These are phyloP conservation scores for Ginglymostoma cirratum DNA, from an alignment of 2,113 vertebrate genomes.

Conservation along the genomic window DNA sequence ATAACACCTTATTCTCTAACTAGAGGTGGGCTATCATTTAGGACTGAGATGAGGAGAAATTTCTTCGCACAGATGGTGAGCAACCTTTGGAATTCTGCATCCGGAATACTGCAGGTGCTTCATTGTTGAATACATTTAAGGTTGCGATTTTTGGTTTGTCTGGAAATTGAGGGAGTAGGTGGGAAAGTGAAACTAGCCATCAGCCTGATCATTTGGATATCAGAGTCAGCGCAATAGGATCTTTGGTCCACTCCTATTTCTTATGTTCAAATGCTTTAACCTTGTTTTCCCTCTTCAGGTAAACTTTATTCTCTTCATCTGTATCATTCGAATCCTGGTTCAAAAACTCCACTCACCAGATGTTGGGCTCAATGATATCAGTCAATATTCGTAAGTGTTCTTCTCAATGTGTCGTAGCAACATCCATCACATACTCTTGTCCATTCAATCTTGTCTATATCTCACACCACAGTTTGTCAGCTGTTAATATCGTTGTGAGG, in stretches of 20 bases:
- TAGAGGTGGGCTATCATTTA: not conserved
- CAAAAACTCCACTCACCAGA: conserved; percentile 91
- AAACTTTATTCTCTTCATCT: conserved; percentile 85
- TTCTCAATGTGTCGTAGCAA: not conserved
- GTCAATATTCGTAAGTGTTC: conserved; percentile 83
- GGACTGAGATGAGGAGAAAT: not conserved
- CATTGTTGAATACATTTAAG: not conserved
- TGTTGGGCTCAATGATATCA: conserved; percentile 76
- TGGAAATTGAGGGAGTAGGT: not conserved
- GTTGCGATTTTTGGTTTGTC: not conserved
- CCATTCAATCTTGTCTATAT: not conserved
- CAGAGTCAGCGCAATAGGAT: not conserved
- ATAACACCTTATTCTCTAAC: too few species aligned
- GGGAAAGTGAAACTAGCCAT: not conserved
- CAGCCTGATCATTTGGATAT: not conserved
- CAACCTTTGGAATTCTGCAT: not conserved
- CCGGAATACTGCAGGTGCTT: not conserved
- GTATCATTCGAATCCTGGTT: conserved; percentile 85
- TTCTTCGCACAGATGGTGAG: not conserved
- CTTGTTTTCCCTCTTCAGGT: conserved; percentile 56
- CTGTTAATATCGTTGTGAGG: not conserved
- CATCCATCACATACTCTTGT: not conserved
- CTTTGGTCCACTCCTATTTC: not conserved
- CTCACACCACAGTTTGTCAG: not conserved
- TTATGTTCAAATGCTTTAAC: not conserved